Evolutionary conservation across 1,140 invertebrate genomes (phyloP).

Genomic region (Drosophila kohkoa): DNA sequence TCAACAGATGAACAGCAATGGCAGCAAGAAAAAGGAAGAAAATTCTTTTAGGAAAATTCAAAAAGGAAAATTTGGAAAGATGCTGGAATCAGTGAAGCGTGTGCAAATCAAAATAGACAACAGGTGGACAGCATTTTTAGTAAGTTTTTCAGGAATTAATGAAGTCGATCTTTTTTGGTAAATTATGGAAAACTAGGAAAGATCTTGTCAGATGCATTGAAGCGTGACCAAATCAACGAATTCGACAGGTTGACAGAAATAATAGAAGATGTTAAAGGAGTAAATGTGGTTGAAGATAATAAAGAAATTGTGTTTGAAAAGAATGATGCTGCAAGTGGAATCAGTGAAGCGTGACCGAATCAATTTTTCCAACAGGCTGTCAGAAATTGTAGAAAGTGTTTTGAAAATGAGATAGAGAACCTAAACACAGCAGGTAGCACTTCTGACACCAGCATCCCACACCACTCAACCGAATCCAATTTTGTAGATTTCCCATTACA

Average conservation of each 20-base stretch:
- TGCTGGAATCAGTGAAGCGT: slow-evolving; percentile 55
- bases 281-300: not conserved
- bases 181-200: slow-evolving; percentile 14
- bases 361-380: not conserved
- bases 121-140: slow-evolving; percentile 34
- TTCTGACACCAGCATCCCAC: slow-evolving; percentile 7
- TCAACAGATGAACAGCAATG: slow-evolving; percentile 45
- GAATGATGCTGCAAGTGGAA: not conserved
- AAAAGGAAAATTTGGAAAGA: not conserved
- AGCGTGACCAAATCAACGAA: slow-evolving; percentile 29
- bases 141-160: not conserved
- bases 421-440: not conserved
- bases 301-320: not conserved
- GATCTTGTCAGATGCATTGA: slow-evolving; percentile 8
- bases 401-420: not conserved
- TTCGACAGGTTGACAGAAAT: slow-evolving; percentile 42
- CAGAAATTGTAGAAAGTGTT: not conserved
- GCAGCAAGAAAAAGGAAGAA: not conserved
- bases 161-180: slow-evolving; percentile 1
- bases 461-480: not conserved
- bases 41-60: not conserved
- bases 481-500: not conserved
- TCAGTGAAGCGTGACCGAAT: slow-evolving; percentile 20
- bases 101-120: slow-evolving; percentile 48
- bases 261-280: slow-evolving; percentile 11